phyloP scores from a whole-genome alignment of 2,888 invertebrate genomes.

The Patella depressa region DNA sequence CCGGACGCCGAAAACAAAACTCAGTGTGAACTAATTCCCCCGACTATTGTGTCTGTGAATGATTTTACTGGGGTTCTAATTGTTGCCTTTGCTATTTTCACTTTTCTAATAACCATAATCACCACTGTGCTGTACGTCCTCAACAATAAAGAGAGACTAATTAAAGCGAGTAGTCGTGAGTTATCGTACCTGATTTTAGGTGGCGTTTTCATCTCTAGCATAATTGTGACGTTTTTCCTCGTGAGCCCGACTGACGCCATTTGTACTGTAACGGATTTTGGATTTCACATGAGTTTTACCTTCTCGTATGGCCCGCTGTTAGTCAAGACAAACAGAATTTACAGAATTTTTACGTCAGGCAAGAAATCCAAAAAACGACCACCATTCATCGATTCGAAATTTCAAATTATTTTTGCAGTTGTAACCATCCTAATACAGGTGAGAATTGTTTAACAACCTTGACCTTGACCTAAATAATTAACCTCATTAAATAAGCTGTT shows the following conservation, averaged over 20 bases:
- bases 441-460: constrained; percentile 15
- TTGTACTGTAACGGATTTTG: constrained; percentile 39
- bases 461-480: too few species aligned
- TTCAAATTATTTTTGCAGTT: constrained; percentile 40
- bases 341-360: constrained; percentile 49
- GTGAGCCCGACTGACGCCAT: constrained; percentile 31
- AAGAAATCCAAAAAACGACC: constrained; percentile 36
- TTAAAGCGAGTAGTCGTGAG: constrained; percentile 52
- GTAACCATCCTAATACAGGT: constrained; percentile 43
- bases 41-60: constrained; percentile 22
- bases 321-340: constrained; percentile 51
- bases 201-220: constrained; percentile 42
- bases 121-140: constrained; percentile 34
- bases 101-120: constrained; percentile 25
- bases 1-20: constrained; percentile 35
- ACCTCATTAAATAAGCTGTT: too few species aligned
- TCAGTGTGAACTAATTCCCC: constrained; percentile 31
- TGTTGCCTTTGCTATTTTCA: constrained; percentile 24
- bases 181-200: constrained; percentile 41
- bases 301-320: constrained; percentile 46
- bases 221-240: constrained; percentile 33
- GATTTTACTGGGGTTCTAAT: constrained; percentile 30
- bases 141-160: constrained; percentile 39
- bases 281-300: constrained; percentile 48
- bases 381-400: constrained; percentile 35